Base-by-base conservation (phyloP, 1,140 invertebrate genomes). In the Megalopta genalis region DNA sequence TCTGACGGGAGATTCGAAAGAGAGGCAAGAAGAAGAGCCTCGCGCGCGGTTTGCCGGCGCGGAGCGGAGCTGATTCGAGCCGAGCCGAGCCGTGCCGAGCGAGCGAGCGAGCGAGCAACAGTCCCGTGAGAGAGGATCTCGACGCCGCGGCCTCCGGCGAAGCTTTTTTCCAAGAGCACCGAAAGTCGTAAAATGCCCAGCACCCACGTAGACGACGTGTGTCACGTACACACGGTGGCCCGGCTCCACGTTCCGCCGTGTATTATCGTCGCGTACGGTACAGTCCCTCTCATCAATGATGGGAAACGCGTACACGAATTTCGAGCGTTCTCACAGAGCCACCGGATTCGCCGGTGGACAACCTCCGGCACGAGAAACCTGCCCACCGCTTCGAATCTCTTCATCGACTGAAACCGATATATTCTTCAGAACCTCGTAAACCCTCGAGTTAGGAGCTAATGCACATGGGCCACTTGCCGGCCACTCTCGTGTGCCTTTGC, bases 261-360 rank as follows among this genome's bases (percentile, higher is more conserved):
- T 82, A 85, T 86, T 85, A 85, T 86, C 83, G 82, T 86, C 80
- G 81, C 83, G 83, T 73, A 64, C 52, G 49, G 85, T 86, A 86
- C 85, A 86, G 85, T 86, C 84, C 77, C 68, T 21, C 42, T 59
- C 73, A 77, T 82, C 77, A 80, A 68, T 80, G 23, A 65, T 54
- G 59, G 7, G 8, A 23, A 67, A 67, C 23, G 23, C 32, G 25
- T 37, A 25, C 16, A 9, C 62, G 49, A 42, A 32, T 65, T 66
- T 71, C 52, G 62, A 59, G 60, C 65, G 60, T 67, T 60, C 27
- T 66, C 21, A n/a, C 10, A 16, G n/a, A 23, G 23, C 21, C 21
- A 21, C 16, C 18, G 21, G 54, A 57, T 21, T n/a, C 54, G 21
- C 54, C 54, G 8, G 21, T n/a, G 49, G 10, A 12, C 42, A 46